Evolutionary conservation across 2,797 vertebrate species (phyloP).

Genomic region (Enteromius afrohamiltoni): DNA sequence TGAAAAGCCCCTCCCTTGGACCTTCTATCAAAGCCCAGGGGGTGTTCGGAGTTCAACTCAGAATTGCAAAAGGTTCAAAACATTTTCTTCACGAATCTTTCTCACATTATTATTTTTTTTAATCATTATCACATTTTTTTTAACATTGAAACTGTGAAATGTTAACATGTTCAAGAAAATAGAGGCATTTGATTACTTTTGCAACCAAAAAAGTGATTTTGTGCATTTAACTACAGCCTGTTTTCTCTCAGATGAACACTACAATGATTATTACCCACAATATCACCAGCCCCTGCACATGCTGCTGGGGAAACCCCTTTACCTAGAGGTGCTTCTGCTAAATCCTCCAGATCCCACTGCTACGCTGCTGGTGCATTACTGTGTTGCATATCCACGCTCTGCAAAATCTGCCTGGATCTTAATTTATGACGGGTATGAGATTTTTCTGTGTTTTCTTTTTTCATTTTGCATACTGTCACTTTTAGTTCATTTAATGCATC

Average conservation of each 20-base stretch:
- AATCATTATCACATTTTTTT: no score
- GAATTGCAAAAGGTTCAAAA: conserved; percentile 75
- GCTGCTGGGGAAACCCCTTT: conserved; percentile 77
- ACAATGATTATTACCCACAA: conserved; percentile 77
- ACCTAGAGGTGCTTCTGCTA: conserved; percentile 79
- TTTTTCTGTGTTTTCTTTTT: not conserved
- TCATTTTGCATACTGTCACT: not conserved
- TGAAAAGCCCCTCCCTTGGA: conserved; percentile 76
- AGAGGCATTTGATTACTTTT: not conserved
- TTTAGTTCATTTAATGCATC: not conserved
- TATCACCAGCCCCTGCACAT: conserved; percentile 79
- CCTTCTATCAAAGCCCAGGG: conserved; percentile 74
- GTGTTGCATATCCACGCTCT: conserved; percentile 82
- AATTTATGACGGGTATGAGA: conserved; percentile 78
- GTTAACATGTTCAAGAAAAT: not conserved
- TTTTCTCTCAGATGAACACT: conserved; percentile 68
- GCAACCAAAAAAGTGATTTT: not conserved
- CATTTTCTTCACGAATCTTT: not conserved
- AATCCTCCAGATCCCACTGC: conserved; percentile 74
- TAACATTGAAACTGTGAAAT: no score
- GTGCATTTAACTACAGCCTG: not conserved
- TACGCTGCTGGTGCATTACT: conserved; percentile 80
- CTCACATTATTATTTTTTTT: no score
- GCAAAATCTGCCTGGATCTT: conserved; percentile 78
- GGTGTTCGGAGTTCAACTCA: conserved; percentile 78